Evolutionary conservation across 92 coral and sea anemone genomes (phyloP).

Genomic region (Porites divaricata): DNA sequence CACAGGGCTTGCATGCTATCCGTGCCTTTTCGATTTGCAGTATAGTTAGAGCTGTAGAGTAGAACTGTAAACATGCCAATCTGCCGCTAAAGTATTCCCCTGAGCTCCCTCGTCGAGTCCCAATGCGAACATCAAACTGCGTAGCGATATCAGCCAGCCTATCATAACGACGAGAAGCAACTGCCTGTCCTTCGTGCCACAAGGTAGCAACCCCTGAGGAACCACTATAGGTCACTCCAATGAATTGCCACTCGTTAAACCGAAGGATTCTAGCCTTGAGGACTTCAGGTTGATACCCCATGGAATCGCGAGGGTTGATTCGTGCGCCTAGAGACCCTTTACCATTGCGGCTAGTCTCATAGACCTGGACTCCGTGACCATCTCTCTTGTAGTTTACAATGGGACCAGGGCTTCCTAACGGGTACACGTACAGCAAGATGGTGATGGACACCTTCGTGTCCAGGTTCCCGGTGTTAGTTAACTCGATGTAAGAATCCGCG

Average conservation of each 20-base stretch:
- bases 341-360: neutral
- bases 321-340: constrained; percentile 24
- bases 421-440: constrained; percentile 45
- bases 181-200: constrained; percentile 35
- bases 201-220: constrained; percentile 16
- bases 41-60: constrained; percentile 28
- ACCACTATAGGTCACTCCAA: constrained; percentile 32
- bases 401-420: constrained; percentile 32
- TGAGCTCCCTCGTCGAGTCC: neutral
- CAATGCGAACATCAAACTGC: constrained; percentile 50
- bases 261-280: neutral
- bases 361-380: constrained; percentile 52
- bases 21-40: constrained; percentile 30
- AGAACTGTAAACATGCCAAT: constrained; percentile 49
- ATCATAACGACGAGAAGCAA: constrained; percentile 1
- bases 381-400: constrained; percentile 50
- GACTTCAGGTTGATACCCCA: neutral
- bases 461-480: constrained; percentile 15
- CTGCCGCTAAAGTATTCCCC: constrained; percentile 18
- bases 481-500: constrained; percentile 37
- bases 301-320: constrained; percentile 16
- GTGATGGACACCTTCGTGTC: constrained; percentile 30
- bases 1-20: constrained; percentile 60
- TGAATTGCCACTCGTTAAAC: constrained; percentile 37
- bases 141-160: constrained; percentile 25